Base-by-base conservation (phyloP, 2,113 vertebrate species). In the Lathamus discolor region DNA sequence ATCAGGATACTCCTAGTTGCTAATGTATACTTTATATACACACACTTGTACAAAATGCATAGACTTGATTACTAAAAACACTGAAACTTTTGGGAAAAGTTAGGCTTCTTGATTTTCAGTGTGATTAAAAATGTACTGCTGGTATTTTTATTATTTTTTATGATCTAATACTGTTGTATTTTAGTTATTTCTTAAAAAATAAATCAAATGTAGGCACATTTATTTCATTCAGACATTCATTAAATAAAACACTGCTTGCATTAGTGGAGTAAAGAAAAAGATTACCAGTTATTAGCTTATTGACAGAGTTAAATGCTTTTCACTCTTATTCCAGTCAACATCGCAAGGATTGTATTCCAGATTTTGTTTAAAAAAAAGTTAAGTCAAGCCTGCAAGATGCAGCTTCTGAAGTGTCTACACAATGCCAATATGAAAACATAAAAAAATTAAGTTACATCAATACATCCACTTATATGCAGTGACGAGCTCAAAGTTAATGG, bases 341-440 rank as follows among this genome's bases (percentile, higher is more conserved):
- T 98, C 98, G 94, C 97, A 98, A 98, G 93, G 96, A 97, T 98
- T 97, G 97, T 97, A 98, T 98, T 98, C 98, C 98, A 98, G 97
- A 98, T 97, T 95, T 95, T 90, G 93, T 91, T 97, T 97, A 93
- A 95, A 98, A 98, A 98, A 98, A 99, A 98, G 98, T 99, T 99
- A 99, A 99, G 98, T 99, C 98, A 98, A 98, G 98, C 98, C 98
- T 99, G 99, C 99, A 99, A 99, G 98, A 98, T 99, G 99, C 98
- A 99, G 98, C 98, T 98, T 97, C 98, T 98, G 98, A 98, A 98
- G 98, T 98, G 98, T 98, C 98, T 99, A 99, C 98, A 98, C 98
- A 98, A 99, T 98, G 97, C 97, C 98, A 98, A 98, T 98, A 99
- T 98, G 98, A 99, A 99, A 99, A 99, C 98, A 98, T 98, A 98